Evolutionary conservation across 2,888 invertebrate species (phyloP).

Genomic region (Belgica antarctica): DNA sequence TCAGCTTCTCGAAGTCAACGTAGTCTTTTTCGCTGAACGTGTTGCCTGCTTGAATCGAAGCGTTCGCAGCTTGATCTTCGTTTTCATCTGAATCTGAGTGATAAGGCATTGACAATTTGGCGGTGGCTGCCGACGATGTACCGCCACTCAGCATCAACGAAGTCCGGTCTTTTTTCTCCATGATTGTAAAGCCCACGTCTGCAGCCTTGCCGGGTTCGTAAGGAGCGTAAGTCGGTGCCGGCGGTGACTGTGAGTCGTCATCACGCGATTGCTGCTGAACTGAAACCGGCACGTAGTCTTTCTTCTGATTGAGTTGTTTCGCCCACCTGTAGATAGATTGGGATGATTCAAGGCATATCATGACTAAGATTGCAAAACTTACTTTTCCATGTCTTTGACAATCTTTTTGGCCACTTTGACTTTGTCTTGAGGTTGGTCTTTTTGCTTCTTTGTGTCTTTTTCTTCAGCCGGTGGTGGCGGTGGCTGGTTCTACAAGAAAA

Average conservation of each 20-base stretch:
- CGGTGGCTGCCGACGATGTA: conserved; percentile 47
- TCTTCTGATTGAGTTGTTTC: conserved; percentile 93
- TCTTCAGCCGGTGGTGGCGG: conserved; percentile 53
- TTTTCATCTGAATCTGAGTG: conserved; percentile 66
- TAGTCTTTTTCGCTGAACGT: conserved; percentile 69
- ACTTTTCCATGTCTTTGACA: conserved; percentile 75
- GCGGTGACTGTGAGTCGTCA: conserved; percentile 27
- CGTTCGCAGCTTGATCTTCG: conserved; percentile 45
- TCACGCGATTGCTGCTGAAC: neutral
- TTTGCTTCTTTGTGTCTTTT: conserved; percentile 66
- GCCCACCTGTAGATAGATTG: conserved; percentile 74
- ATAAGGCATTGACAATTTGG: conserved; percentile 71
- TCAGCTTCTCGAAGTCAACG: conserved; percentile 84
- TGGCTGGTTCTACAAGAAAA: neutral
- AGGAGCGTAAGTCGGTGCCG: conserved; percentile 36
- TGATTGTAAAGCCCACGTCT: conserved; percentile 88
- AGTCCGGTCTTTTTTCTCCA: conserved; percentile 68
- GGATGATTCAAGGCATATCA: neutral
- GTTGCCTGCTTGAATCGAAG: conserved; percentile 57
- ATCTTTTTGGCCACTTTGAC: conserved; percentile 97
- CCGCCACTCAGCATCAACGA: neutral
- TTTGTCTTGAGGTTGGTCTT: conserved; percentile 81
- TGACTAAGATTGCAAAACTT: neutral
- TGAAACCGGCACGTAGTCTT: conserved; percentile 60
- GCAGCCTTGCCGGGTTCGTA: conserved; percentile 55